Percentiles rank a stretch among this genome's conserved stretches.
phyloP scores from a whole-genome alignment of 2,797 vertebrate genomes.

The Paratrypauchen microcephalus region DNA sequence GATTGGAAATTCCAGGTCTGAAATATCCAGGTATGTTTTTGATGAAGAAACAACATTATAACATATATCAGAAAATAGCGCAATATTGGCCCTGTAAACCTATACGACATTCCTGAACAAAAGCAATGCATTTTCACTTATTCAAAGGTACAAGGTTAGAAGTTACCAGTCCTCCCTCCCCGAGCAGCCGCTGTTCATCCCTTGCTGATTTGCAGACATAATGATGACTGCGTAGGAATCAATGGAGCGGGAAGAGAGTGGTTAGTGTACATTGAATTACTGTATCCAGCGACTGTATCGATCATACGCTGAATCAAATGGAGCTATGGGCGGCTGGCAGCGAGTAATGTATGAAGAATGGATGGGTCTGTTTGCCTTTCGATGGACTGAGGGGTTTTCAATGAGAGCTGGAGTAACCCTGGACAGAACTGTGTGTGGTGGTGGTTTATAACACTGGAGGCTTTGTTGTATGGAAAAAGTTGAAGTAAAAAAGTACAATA shows the following conservation, averaged over 20 bases:
- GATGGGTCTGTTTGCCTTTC: constrained; percentile 37
- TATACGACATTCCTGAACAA: neutral
- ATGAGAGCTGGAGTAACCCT: neutral
- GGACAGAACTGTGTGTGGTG: neutral
- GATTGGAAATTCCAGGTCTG: no score
- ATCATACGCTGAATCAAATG: constrained; percentile 35
- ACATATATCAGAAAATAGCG: no score
- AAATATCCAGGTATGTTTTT: no score
- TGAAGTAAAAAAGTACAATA: no score
- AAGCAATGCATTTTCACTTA: neutral
- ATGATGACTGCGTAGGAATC: constrained; percentile 16
- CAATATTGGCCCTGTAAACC: neutral
- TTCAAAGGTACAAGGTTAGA: neutral
- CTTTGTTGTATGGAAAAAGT: neutral
- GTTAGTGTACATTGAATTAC: constrained; percentile 25
- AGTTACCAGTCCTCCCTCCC: neutral
- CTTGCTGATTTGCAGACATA: constrained; percentile 10
- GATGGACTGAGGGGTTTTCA: constrained; percentile 3
- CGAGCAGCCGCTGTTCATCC: neutral
- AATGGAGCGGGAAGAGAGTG: constrained; percentile 21
- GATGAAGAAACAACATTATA: no score
- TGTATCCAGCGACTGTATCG: constrained; percentile 44
- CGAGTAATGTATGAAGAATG: constrained; percentile 35
- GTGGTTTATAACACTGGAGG: neutral
- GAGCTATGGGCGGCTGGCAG: constrained; percentile 7